A percentile compares a stretch with the other conserved stretches of the same genome.
phyloP scores from a whole-genome alignment of 2,888 invertebrate species.

The Dryadula phaetusa region DNA sequence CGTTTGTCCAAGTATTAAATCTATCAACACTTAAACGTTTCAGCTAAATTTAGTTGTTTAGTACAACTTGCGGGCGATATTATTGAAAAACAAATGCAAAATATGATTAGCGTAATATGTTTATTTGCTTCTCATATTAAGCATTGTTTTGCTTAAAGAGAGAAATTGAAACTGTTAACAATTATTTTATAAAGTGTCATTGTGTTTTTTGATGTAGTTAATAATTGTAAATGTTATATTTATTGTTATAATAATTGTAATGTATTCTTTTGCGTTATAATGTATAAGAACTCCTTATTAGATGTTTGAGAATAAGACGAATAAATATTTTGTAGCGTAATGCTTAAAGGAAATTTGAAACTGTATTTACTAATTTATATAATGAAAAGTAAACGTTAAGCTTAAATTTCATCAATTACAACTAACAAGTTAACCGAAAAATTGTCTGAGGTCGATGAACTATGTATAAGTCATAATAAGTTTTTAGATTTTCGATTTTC shows the following conservation, averaged over 20 bases:
- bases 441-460: background rate
- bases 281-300: no score
- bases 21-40: background rate
- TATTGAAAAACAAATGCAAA: constrained; percentile 13
- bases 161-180: no score
- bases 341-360: background rate
- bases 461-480: background rate
- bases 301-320: no score
- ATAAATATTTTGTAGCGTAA: background rate
- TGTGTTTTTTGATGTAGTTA: no score
- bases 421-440: background rate
- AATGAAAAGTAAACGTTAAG: background rate
- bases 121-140: background rate
- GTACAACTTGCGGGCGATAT: background rate
- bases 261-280: no score
- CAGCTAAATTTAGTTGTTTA: constrained; percentile 11
- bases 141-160: no score
- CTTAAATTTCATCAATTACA: background rate
- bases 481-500: no score
- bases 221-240: no score
- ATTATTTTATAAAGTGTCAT: no score
- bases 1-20: constrained; percentile 12
- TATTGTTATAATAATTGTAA: no score
- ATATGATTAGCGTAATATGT: background rate
- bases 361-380: background rate